Evolutionary conservation across 2,113 vertebrate species (phyloP), one percentile per base, ranked within the genome.

Genomic region (Corythaeola cristata): DNA sequence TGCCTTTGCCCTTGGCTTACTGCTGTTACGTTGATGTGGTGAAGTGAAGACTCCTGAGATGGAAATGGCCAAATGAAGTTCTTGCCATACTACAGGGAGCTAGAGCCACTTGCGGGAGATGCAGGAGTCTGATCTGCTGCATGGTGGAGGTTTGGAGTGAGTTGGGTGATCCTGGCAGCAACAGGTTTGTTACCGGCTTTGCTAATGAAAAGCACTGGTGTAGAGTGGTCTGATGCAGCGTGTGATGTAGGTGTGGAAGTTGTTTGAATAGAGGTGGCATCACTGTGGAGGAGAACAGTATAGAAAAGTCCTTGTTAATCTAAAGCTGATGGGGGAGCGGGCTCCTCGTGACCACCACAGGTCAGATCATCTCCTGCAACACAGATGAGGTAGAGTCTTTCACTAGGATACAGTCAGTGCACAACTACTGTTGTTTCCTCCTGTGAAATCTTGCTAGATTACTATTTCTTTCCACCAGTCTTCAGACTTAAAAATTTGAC

Each of bases 21-120:
- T 1, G 1, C 58, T 67, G 37, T 28, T 67, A 6, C 0, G 3
- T 49, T 75, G 30, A 22, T 28, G 20, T 77, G 37, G 32, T 37
- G 35, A 24, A 76, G 3, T 21, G 49, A 91, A 72, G 45, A 39
- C 35, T 79, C 11, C 52, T 23, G 62, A 64, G 66, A 11, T 49
- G 12, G 18, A 85, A 84, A 37, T 18, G 8, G 9, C 35, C 37
- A 33, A 44, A 44, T 2, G 0, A 55, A 62, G 32, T 74, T 81
- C 33, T 50, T 78, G 68, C 55, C 3, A 0, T 55, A 2, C 35
- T 60, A 23, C 9, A 82, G 66, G 35, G 27, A 82, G 21, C 20
- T 47, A 24, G 37, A 72, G 47, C 14, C 6, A 18, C 35, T 22
- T 69, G 55, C 0, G 2, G 41, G 53, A 44, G n/a, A 13, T 32